phyloP scores from a whole-genome alignment of 1,140 invertebrate species.

The Calosoma granatense region DNA sequence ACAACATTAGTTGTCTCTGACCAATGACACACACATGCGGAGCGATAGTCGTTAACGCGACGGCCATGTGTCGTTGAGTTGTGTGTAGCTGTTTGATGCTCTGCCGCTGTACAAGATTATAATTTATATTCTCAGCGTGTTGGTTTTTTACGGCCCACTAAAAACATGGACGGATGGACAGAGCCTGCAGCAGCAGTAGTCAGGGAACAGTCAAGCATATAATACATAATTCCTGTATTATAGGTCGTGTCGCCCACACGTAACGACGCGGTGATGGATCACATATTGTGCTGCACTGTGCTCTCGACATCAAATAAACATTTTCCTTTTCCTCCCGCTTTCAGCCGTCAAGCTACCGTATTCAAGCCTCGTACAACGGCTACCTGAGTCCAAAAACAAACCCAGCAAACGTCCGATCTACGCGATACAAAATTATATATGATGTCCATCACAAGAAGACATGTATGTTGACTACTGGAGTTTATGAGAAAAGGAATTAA shows the following conservation, averaged over 20 bases:
- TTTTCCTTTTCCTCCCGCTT: not conserved
- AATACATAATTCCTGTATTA: conserved; percentile 3
- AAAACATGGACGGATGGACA: not conserved
- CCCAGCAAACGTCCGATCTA: not conserved
- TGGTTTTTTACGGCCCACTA: not conserved
- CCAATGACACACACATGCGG: no score
- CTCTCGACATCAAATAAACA: conserved; percentile 7
- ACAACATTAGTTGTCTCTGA: no score
- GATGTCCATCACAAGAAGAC: not conserved
- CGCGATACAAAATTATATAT: not conserved
- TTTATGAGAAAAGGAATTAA: no score
- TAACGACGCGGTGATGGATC: not conserved
- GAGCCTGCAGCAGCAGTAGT: not conserved
- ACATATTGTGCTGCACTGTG: not conserved
- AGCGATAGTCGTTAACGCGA: no score
- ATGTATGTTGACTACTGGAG: not conserved
- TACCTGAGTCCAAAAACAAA: not conserved
- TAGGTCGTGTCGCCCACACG: not conserved
- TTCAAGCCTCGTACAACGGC: not conserved
- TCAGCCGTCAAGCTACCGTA: conserved; percentile 2
- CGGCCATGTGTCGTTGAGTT: no score
- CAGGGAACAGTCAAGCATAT: not conserved
- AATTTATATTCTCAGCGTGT: not conserved
- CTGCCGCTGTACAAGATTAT: no score
- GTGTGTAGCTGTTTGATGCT: no score